Evolutionary conservation across 2,797 vertebrate genomes (phyloP).

Genomic region (Notolabrus celidotus): DNA sequence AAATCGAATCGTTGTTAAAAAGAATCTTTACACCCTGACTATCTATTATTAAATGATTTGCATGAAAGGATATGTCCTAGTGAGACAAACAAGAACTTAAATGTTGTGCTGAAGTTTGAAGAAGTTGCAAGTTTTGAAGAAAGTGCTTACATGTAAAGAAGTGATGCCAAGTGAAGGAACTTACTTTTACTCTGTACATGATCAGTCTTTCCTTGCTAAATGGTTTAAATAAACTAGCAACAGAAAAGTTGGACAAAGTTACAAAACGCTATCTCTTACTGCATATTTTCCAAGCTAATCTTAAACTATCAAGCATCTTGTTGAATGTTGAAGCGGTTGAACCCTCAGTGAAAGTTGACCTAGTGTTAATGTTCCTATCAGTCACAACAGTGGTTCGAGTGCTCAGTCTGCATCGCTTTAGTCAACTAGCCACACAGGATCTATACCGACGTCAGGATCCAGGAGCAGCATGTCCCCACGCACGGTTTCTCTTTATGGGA

Average conservation of each 20-base stretch:
- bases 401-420: background rate
- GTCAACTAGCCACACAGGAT: constrained; percentile 12
- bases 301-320: background rate
- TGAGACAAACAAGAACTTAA: too few relatives aligned
- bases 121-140: background rate
- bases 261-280: background rate
- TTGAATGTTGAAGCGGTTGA: background rate
- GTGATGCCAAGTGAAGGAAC: background rate
- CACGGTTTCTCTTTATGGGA: background rate
- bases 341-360: constrained; percentile 10
- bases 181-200: too few relatives aligned
- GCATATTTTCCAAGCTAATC: background rate
- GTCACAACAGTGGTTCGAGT: constrained; percentile 3
- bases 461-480: background rate
- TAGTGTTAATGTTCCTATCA: background rate
- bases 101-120: background rate
- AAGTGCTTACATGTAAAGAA: background rate
- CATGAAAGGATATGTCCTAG: too few relatives aligned
- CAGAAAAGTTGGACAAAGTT: background rate
- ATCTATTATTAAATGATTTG: too few relatives aligned
- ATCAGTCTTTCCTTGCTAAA: too few relatives aligned
- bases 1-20: too few relatives aligned
- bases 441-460: background rate
- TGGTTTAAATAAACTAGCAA: too few relatives aligned
- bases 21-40: too few relatives aligned